A percentile compares a stretch with the other conserved stretches of the same genome.
phyloP scores from a whole-genome alignment of 1,140 invertebrate genomes.

The roundworm (Caenorhabditis elegans) region WBcel235 BX284606.5:7988001-7988500 shows the following conservation, averaged over 20 bases:
- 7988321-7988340: slow-evolving; percentile 66
- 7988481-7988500: slow-evolving; percentile 66
- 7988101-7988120: neutral
- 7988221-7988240: slow-evolving; percentile 67
- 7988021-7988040: too few species aligned
- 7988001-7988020: too few species aligned
- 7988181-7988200: slow-evolving; percentile 67
- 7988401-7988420: slow-evolving; percentile 30
- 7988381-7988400: slow-evolving; percentile 69
- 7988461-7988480: slow-evolving; percentile 62
- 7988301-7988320: neutral
- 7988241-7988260: slow-evolving; percentile 16
- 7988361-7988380: slow-evolving; percentile 69
- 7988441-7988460: slow-evolving; percentile 65
- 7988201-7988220: slow-evolving; percentile 63
- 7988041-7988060: too few species aligned
- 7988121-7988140: slow-evolving; percentile 10
- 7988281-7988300: neutral
- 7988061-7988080: too few species aligned
- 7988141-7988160: slow-evolving; percentile 54
- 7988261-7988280: neutral
- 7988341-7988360: slow-evolving; percentile 67
- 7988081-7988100: neutral
- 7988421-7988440: neutral
- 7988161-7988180: slow-evolving; percentile 69